Base-by-base conservation (phyloP, 53 echinoderm and acorn worm genomes). In the Paracentrotus lividus region DNA sequence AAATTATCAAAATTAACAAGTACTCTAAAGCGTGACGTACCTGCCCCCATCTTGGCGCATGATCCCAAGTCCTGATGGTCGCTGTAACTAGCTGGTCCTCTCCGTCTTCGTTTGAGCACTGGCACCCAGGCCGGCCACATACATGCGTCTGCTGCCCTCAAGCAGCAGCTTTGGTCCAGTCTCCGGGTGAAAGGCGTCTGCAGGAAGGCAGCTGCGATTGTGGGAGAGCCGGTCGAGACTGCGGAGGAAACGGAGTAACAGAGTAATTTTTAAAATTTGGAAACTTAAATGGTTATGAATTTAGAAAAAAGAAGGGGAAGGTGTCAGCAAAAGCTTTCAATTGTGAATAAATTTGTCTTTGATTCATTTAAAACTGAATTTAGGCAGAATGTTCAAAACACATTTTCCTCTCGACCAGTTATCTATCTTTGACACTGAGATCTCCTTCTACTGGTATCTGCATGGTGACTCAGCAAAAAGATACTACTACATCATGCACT, bases 121-220 rank as follows among this genome's bases (percentile, higher is more conserved):
- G 92, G 92, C 92, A 92, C 92, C 77, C 92, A 92, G 92, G 92
- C 77, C 77, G 92, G 92, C 92, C 92, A 92, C 92, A 92, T 92
- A 78, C 92, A 92, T 77, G 92, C 92, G 92, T 77, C 54, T 60
- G 81, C 81, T 92, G 92, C 92, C 66, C 66, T 89, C 65, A 89
- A n/a, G 89, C 89, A 89, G 89, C 89, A 27, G 90, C 49, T 72
- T 72, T 13, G 51, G 15, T 38, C 90, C 43, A 56, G 42, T 32
- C 75, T 45, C 90, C 34, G 72, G 33, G 15, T 51, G 32, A 55
- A 56, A 2, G 49, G 26, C 18, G 49, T 81, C 81, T 20, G 38
- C 81, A 26, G 10, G 81, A 47, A 47, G 26, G 81, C 6, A 52
- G 55, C 20, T 86, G 27, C 26, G 49, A 27, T 9, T 34, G 13